These are phyloP conservation scores for Mastacembelus armatus DNA, from an alignment of 2,797 vertebrate species.

Conservation along the genomic window DNA sequence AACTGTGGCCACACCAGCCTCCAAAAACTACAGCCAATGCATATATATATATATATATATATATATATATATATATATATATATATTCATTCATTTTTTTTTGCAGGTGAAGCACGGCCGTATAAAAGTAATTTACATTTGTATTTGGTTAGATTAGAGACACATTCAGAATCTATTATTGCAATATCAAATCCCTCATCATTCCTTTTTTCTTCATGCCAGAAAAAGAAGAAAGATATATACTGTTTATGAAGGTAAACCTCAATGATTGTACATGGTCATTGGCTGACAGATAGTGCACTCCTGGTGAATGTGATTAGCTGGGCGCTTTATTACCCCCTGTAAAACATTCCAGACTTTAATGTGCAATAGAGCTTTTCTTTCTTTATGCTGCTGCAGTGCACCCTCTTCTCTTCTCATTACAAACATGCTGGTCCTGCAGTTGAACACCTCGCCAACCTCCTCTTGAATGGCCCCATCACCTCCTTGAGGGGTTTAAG, in stretches of 20 bases:
- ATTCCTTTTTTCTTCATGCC: slow-evolving; percentile 1
- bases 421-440: slow-evolving; percentile 81
- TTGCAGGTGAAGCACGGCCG: slow-evolving; percentile 40
- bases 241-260: slow-evolving; percentile 62
- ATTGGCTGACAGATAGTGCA: slow-evolving; percentile 68
- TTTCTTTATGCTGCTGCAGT: slow-evolving; percentile 79
- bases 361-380: slow-evolving; percentile 77
- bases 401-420: slow-evolving; percentile 69
- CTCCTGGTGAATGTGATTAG: slow-evolving; percentile 80
- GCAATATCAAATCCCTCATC: slow-evolving; percentile 23
- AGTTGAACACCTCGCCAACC: slow-evolving; percentile 67
- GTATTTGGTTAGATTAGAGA: slow-evolving; percentile 9
- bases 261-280: slow-evolving; percentile 57
- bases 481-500: slow-evolving; percentile 61
- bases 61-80: too few relatives aligned
- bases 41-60: too few relatives aligned
- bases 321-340: slow-evolving; percentile 78
- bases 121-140: slow-evolving; percentile 49
- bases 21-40: slow-evolving; percentile 18
- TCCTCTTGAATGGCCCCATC: slow-evolving; percentile 39
- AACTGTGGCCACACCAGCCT: slow-evolving; percentile 21
- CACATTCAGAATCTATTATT: slow-evolving; percentile 30
- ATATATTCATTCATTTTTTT: too few relatives aligned
- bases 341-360: slow-evolving; percentile 82
- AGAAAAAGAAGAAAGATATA: slow-evolving; percentile 31